phyloP scores from a whole-genome alignment of 2,797 vertebrate species.

The Chaenodraco wilsoni region DNA sequence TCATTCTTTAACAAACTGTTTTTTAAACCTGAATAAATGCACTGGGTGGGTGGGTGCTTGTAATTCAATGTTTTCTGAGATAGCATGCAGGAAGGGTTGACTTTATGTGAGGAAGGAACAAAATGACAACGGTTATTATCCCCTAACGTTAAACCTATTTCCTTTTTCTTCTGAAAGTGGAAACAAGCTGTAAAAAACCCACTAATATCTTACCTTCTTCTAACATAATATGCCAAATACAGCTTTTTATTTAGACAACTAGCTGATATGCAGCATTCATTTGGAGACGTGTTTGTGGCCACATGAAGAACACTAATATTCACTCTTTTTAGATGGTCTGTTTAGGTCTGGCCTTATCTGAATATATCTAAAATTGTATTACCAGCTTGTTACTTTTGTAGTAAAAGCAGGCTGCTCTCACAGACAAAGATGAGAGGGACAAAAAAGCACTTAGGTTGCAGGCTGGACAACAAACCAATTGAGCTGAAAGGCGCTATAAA shows the following conservation, averaged over 20 bases:
- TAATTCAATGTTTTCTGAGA: neutral
- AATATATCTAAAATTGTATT: neutral
- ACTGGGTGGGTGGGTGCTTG: neutral
- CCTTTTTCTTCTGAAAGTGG: neutral
- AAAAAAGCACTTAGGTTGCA: neutral
- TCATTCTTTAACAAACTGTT: neutral
- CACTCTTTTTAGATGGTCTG: neutral
- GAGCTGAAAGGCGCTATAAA: neutral
- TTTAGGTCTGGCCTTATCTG: neutral
- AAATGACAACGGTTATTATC: neutral
- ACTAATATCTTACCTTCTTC: neutral
- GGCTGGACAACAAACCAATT: neutral
- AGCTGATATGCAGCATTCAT: neutral
- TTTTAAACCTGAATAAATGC: neutral
- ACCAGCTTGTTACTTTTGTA: neutral
- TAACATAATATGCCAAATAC: neutral
- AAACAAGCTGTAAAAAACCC: conserved; percentile 2
- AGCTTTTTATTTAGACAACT: conserved; percentile 1
- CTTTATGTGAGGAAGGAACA: neutral
- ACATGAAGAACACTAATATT: neutral
- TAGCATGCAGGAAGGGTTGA: neutral
- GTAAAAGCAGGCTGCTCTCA: neutral
- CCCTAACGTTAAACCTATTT: neutral
- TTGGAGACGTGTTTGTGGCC: neutral
- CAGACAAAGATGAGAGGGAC: neutral